Base-by-base conservation (phyloP, 2,888 invertebrate genomes). In the Pseudoips prasinana region DNA sequence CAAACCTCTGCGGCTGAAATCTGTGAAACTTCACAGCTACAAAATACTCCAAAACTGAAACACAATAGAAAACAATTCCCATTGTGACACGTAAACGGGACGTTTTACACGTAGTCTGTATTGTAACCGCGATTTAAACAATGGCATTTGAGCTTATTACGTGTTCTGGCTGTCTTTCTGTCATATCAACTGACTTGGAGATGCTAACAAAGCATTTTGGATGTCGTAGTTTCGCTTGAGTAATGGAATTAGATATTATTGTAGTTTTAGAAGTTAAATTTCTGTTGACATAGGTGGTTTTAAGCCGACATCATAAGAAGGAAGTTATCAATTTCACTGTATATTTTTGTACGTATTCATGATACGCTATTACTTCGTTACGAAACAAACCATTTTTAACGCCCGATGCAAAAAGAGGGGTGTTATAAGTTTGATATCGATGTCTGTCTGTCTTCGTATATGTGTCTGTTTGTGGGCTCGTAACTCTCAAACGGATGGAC, bases 61-160 rank as follows among this genome's bases (percentile, higher is more conserved):
- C 17, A 52, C 49, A 46, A 56, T 52, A 56, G 53, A 33, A 58
- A 49, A 41, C 34, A 43, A 44, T 42, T 46, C 33, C 45, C 28
- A 52, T 54, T 46, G 47, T 37, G 33, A 49, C 38, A 52, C 41
- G 46, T 41, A 48, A 57, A 39, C 49, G 33, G 33, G 33, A 39
- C 46, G 42, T 40, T 38, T 26, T 39, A 29, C 25, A 34, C 39
- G 36, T 33, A 50, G 52, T 44, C 31, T 31, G 37, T 42, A 31
- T 41, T 38, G 46, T 55, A 61, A 58, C 60, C 54, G 35, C 60
- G 44, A 62, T 62, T 66, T 64, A 62, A 65, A 74, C 74, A 76
- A 73, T 70, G 62, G 58, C 60, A 57, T 64, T 64, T 58, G 51
- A 62, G 64, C 66, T 69, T 69, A 71, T 65, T 64, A 67, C 62